Percentiles rank a stretch among this genome's conserved stretches.
phyloP scores from a whole-genome alignment of 1,140 invertebrate species.

The Penaeus chinensis region DNA sequence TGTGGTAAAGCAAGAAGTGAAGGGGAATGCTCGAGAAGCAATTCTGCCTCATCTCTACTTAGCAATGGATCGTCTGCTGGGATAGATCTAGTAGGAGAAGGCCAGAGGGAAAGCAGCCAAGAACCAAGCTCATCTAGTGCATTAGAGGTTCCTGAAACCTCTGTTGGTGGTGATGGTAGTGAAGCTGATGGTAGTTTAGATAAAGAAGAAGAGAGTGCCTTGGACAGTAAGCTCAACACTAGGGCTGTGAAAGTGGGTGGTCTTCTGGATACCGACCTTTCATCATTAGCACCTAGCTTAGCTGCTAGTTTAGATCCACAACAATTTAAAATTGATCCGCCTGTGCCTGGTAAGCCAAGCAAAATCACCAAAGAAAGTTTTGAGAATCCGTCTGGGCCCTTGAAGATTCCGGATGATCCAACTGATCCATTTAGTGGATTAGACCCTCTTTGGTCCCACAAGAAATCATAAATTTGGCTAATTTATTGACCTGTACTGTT shows the following conservation, averaged over 20 bases:
- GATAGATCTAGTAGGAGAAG: constrained; percentile 22
- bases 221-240: background rate
- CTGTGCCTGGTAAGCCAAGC: constrained; percentile 28
- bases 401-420: constrained; percentile 40
- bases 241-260: constrained; percentile 5
- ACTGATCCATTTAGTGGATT: constrained; percentile 50
- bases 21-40: constrained; percentile 35
- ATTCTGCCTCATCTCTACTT: constrained; percentile 25
- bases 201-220: background rate
- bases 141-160: background rate
- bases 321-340: constrained; percentile 51
- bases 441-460: constrained; percentile 56
- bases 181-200: too few relatives aligned
- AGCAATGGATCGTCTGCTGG: constrained; percentile 40
- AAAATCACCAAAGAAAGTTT: constrained; percentile 58
- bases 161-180: background rate
- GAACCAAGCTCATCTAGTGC: constrained; percentile 15
- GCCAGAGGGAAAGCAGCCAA: constrained; percentile 2
- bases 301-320: constrained; percentile 56
- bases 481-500: too few relatives aligned
- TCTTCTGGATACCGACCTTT: constrained; percentile 28
- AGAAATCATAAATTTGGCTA: constrained; percentile 35
- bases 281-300: constrained; percentile 39
- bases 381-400: constrained; percentile 30
- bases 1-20: constrained; percentile 45